These are phyloP conservation scores for Mechanitis mazaeus DNA, from an alignment of 2,888 invertebrate genomes.

Conservation along the genomic window DNA sequence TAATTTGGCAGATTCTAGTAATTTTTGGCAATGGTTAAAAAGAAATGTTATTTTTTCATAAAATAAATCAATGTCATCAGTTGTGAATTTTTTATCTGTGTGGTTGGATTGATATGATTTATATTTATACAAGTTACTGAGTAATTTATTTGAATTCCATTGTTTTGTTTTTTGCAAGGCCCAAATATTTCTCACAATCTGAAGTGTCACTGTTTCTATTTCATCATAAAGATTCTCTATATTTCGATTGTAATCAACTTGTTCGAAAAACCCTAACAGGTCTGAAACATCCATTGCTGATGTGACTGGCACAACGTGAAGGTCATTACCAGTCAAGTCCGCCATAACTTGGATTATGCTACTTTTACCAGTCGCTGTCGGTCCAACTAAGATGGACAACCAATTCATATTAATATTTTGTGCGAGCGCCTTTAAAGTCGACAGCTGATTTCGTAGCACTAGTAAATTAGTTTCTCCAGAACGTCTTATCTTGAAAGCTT, in stretches of 20 bases:
- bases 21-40: conserved; percentile 44
- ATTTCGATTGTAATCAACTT: conserved; percentile 86
- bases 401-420: conserved; percentile 94
- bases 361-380: conserved; percentile 87
- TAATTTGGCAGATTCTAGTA: conserved; percentile 36
- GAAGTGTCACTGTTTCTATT: conserved; percentile 73
- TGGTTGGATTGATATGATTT: conserved; percentile 40
- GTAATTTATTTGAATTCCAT: conserved; percentile 47
- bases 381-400: conserved; percentile 92
- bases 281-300: conserved; percentile 97
- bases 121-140: conserved; percentile 52
- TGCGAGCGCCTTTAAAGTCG: conserved; percentile 85
- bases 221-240: conserved; percentile 81
- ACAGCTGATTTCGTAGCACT: conserved; percentile 77
- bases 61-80: conserved; percentile 44
- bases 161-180: conserved; percentile 40
- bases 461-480: conserved; percentile 59
- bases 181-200: conserved; percentile 67
- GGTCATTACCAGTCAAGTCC: conserved; percentile 82
- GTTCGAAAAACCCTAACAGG: conserved; percentile 97
- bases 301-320: conserved; percentile 88
- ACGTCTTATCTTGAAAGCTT: conserved; percentile 53
- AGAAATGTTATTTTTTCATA: conserved; percentile 52
- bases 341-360: conserved; percentile 86
- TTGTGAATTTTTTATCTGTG: conserved; percentile 32